A percentile compares a stretch with the other conserved stretches of the same genome.
phyloP scores from a whole-genome alignment of 2,888 invertebrate genomes.

The Arctia plantaginis region DNA sequence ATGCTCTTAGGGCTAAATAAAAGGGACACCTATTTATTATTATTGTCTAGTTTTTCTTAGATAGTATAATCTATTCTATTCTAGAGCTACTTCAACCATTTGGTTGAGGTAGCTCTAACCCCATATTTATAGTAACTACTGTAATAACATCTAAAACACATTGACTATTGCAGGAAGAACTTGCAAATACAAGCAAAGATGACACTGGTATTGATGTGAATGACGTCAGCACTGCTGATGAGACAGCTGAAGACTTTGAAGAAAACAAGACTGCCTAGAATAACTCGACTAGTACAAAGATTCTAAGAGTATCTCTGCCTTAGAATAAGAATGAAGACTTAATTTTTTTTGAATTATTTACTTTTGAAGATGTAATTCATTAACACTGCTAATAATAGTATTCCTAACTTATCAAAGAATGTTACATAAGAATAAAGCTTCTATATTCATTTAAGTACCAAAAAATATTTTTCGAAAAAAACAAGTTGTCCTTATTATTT shows the following conservation, averaged over 20 bases:
- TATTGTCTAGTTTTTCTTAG: too few species aligned
- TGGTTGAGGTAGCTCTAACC: too few species aligned
- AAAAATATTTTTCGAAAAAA: not conserved
- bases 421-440: not conserved
- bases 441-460: conserved; percentile 8
- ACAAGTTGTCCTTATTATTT: conserved; percentile 25
- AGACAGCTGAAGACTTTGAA: conserved; percentile 55
- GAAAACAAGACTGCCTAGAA: conserved; percentile 45
- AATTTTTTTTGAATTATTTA: not conserved
- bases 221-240: conserved; percentile 81
- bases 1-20: too few species aligned
- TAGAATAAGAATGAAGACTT: not conserved
- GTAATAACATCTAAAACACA: not conserved
- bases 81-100: too few species aligned
- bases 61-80: too few species aligned
- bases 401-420: conserved; percentile 1
- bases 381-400: not conserved
- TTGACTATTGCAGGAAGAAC: conserved; percentile 83
- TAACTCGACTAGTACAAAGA: conserved; percentile 31
- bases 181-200: conserved; percentile 87
- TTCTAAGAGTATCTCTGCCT: not conserved
- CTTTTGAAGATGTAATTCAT: not conserved
- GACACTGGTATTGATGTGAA: conserved; percentile 84
- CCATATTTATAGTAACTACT: not conserved
- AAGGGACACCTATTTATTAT: too few species aligned